phyloP scores from a whole-genome alignment of 2,113 vertebrate genomes.

The Platichthys flesus region DNA sequence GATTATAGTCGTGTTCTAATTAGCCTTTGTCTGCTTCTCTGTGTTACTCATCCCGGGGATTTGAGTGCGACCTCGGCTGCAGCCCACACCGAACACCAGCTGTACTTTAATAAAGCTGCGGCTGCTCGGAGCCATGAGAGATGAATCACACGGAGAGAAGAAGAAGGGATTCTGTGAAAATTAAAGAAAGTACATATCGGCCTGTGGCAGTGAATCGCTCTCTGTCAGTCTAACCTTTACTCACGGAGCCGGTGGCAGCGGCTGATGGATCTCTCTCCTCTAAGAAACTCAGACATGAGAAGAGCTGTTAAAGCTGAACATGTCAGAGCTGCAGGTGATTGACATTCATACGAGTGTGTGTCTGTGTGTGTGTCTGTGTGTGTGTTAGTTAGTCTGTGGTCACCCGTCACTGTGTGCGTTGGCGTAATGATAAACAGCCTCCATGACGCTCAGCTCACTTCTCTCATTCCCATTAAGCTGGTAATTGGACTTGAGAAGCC shows the following conservation, averaged over 20 bases:
- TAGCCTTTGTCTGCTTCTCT: slow-evolving; percentile 64
- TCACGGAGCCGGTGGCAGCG: slow-evolving; percentile 17
- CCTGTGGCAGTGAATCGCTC: slow-evolving; percentile 46
- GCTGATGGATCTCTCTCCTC: slow-evolving; percentile 20
- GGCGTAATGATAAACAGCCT: slow-evolving; percentile 51
- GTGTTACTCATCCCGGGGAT: slow-evolving; percentile 50
- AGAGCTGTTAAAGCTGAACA: slow-evolving; percentile 20
- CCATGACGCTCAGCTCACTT: slow-evolving; percentile 51
- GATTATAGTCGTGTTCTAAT: slow-evolving; percentile 55
- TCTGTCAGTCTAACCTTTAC: slow-evolving; percentile 62
- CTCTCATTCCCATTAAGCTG: slow-evolving; percentile 62
- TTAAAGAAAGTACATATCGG: slow-evolving; percentile 59
- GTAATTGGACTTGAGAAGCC: slow-evolving; percentile 73
- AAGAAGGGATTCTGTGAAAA: slow-evolving; percentile 50
- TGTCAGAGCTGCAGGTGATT: slow-evolving; percentile 3
- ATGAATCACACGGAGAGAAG: slow-evolving; percentile 4
- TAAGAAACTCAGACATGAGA: not conserved
- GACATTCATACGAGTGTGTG: not conserved
- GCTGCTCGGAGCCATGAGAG: slow-evolving; percentile 12
- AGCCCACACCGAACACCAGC: slow-evolving; percentile 25
- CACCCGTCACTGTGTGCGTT: slow-evolving; percentile 16
- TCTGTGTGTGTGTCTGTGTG: slow-evolving; percentile 7
- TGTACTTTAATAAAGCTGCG: slow-evolving; percentile 65
- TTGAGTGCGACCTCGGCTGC: slow-evolving; percentile 8
- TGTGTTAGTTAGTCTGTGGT: slow-evolving; percentile 9